These are phyloP conservation scores for Archips xylosteana DNA, from an alignment of 2,888 invertebrate species.

Conservation along the genomic window DNA sequence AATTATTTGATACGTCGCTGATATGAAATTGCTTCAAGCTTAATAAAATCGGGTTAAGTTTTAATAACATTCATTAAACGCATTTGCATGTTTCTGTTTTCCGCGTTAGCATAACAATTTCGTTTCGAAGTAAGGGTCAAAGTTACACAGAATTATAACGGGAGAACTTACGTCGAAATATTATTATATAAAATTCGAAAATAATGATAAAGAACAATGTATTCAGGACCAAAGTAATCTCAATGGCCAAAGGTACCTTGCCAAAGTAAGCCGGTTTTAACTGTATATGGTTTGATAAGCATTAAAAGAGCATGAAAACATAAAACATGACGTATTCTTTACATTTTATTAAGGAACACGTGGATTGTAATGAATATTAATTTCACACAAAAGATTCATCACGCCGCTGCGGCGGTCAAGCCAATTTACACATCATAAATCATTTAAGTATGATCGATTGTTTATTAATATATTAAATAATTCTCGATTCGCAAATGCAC, in stretches of 20 bases:
- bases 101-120: too few relatives aligned
- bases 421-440: slow-evolving; percentile 29
- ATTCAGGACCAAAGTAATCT: too few relatives aligned
- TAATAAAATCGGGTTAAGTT: slow-evolving; percentile 12
- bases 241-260: too few relatives aligned
- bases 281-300: too few relatives aligned
- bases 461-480: background rate
- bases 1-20: slow-evolving; percentile 22
- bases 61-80: background rate
- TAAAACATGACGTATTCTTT: background rate
- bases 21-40: slow-evolving; percentile 24
- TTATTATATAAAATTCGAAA: too few relatives aligned
- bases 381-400: slow-evolving; percentile 5
- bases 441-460: slow-evolving; percentile 14
- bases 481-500: background rate
- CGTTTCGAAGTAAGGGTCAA: too few relatives aligned
- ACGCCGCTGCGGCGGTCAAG: background rate
- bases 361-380: slow-evolving; percentile 10
- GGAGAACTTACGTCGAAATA: too few relatives aligned
- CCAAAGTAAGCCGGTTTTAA: too few relatives aligned
- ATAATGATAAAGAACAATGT: too few relatives aligned
- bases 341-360: background rate
- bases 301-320: background rate
- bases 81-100: slow-evolving; percentile 15
- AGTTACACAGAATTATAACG: too few relatives aligned